Evolutionary conservation across 2,113 vertebrate species (phyloP), one percentile per base, ranked within the genome.

Genomic region (Limnothrissa miodon): DNA sequence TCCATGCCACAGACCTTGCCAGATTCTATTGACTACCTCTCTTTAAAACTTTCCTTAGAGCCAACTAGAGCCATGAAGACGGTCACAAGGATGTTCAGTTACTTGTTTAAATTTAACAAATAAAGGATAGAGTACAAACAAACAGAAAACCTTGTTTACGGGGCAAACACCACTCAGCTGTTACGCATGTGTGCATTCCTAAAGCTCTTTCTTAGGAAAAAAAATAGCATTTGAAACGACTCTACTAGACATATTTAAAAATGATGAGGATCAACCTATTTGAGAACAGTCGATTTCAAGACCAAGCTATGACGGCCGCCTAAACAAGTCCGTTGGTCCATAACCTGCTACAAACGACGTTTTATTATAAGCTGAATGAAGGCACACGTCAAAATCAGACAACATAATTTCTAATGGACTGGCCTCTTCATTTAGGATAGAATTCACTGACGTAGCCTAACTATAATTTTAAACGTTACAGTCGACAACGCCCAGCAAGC

Each of bases 401-500:
- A 13, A 36, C 11, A 46, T 7, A 8, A 1, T 17, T 10, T 33
- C 4, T 36, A 74, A 4, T 15, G 13, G 10, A 74, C 33, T 39
- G 4, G 17, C 29, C 36, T 19, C 1, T 29, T 0, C 15, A 78
- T 10, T 53, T 83, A 80, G 23, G 39, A 23, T 44, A 70, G 29
- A 44, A 82, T 86, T 86, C 23, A 39, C 70, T 82, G 39, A 19
- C 21, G 45, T 80, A n/a, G n/a, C n/a, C n/a, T n/a, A n/a, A 53
- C 33, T 74, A 17, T 36, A 10, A 74, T 29, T 13, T 74, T 15
- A 4, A 39, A 74, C 33, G 33, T 23, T 10, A 74, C 29, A 39
- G 83, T 59, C 89, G 93, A 92, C 93, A 93, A 93, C 92, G 93
- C 93, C 93, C 93, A 90, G 66, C 17, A 86, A 90, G 90, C 87